phyloP scores from a whole-genome alignment of 2,888 invertebrate genomes.

The Xiphydria camelus region DNA sequence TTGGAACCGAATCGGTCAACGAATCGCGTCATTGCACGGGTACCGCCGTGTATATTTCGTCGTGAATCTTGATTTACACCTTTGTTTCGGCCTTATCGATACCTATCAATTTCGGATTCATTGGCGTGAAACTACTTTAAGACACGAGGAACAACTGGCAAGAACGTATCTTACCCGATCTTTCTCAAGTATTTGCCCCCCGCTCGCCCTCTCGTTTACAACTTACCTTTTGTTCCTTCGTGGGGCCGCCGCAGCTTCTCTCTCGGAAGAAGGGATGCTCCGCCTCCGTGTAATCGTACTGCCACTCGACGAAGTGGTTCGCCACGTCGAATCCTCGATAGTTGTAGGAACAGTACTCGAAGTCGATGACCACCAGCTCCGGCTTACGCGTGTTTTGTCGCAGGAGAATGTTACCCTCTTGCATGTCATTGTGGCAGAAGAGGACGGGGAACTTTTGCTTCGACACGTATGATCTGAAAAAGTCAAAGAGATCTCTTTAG shows the following conservation, averaged over 20 bases:
- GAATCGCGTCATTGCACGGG: too few relatives aligned
- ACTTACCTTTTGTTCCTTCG: conserved; percentile 76
- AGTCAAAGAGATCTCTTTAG: conserved; percentile 9
- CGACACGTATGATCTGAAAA: conserved; percentile 54
- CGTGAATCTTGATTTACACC: too few relatives aligned
- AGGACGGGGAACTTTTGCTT: conserved; percentile 70
- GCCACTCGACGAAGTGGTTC: conserved; percentile 94
- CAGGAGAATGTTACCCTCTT: conserved; percentile 80
- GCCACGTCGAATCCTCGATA: conserved; percentile 92
- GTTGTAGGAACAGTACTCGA: conserved; percentile 95
- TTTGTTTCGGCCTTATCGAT: too few relatives aligned
- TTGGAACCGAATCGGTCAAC: too few relatives aligned
- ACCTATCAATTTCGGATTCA: too few relatives aligned
- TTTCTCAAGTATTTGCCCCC: conserved; percentile 1
- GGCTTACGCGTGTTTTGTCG: conserved; percentile 62
- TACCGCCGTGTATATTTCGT: too few relatives aligned
- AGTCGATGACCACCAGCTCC: conserved; percentile 82
- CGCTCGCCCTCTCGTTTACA: conserved; percentile 3
- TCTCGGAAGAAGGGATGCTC: conserved; percentile 78
- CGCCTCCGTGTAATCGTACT: conserved; percentile 81
- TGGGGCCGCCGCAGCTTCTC: conserved; percentile 71
- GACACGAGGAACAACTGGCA: too few relatives aligned
- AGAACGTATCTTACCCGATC: conserved; percentile 11
- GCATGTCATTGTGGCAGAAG: conserved; percentile 94
- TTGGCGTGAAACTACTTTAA: too few relatives aligned